phyloP scores from a whole-genome alignment of 2,797 vertebrate species.

The Melanotaenia nigrans region DNA sequence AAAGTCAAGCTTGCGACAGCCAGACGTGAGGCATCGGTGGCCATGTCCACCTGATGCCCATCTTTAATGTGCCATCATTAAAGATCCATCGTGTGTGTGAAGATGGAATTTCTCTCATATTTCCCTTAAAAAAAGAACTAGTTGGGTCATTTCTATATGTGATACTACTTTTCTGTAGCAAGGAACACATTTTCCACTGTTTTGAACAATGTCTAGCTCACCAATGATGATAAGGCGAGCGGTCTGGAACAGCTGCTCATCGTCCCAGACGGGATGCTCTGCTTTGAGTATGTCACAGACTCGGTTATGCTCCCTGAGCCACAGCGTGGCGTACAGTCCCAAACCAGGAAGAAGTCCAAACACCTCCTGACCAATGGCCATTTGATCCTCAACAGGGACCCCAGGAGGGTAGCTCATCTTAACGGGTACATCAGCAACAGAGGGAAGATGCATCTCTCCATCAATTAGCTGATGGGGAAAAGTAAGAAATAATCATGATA shows the following conservation, averaged over 20 bases:
- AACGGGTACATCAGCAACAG: slow-evolving; percentile 77
- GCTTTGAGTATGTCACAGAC: slow-evolving; percentile 91
- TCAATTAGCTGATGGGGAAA: slow-evolving; percentile 82
- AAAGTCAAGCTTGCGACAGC: too few species aligned
- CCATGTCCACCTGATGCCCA: not conserved
- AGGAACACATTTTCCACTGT: not conserved
- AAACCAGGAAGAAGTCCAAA: slow-evolving; percentile 94
- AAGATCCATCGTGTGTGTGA: not conserved
- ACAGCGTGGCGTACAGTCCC: slow-evolving; percentile 89
- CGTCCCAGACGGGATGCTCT: slow-evolving; percentile 92
- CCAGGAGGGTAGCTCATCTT: slow-evolving; percentile 89
- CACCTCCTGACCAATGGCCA: slow-evolving; percentile 94
- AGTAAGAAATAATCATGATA: slow-evolving; percentile 2
- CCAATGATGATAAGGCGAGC: slow-evolving; percentile 93
- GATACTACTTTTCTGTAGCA: not conserved
- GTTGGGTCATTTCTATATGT: not conserved
- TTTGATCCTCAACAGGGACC: slow-evolving; percentile 71
- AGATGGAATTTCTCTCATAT: not conserved
- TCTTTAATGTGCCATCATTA: not conserved
- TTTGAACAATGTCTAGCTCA: slow-evolving; percentile 56
- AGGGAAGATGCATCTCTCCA: slow-evolving; percentile 91
- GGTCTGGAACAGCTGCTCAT: slow-evolving; percentile 98
- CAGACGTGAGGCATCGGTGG: too few species aligned
- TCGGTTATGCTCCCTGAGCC: slow-evolving; percentile 96
- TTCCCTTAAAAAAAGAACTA: not conserved